Base-by-base conservation (phyloP, 2,888 invertebrate species). In the Tribolium freemani region DNA sequence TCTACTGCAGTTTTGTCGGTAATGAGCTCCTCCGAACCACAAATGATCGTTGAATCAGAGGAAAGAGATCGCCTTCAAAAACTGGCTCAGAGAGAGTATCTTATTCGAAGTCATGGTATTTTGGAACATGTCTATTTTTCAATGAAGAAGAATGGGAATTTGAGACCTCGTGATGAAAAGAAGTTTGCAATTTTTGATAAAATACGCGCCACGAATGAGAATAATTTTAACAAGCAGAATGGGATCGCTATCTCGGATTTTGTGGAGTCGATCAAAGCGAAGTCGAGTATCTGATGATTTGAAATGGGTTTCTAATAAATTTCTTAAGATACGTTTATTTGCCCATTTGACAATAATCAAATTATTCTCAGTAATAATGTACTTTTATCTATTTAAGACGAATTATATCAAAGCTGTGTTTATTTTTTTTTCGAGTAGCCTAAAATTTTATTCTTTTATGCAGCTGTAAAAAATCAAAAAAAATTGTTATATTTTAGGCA, bases 51-150 rank as follows among this genome's bases (percentile, higher is more conserved):
- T 72, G 90, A 91, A 83, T 86, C 91, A 8, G 95, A 95, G 80
- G 95, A 95, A 83, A 90, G 92, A 11, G 91, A 94, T 80, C 89
- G 94, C 2, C 83, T 91, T 54, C 90, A 90, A 76, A 85, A 88
- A 72, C 83, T 93, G 74, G 90, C 91, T 5, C 92, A 93, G 82
- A 86, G 93, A 51, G 92, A 93, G 80, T 91, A 91, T 83, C 86
- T 94, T 57, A 89, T 94, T 13, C 87, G 91, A 63, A 93, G 92
- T 83, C 91, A 91, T 77, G 92, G 93, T 46, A 89, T 94, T 83
- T 83, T 93, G 58, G 91, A 93, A 80, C 89, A 91, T 84, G 90
- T 92, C 72, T 92, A 92, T 82, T 87, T 90, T 79, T 90, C 91
- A 0, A 90, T 93, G 90, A 91, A 91, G 83, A 90, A 90, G 83